Conservation (phyloP, 2,888 invertebrate genomes). For the Dryobota labecula region DNA sequence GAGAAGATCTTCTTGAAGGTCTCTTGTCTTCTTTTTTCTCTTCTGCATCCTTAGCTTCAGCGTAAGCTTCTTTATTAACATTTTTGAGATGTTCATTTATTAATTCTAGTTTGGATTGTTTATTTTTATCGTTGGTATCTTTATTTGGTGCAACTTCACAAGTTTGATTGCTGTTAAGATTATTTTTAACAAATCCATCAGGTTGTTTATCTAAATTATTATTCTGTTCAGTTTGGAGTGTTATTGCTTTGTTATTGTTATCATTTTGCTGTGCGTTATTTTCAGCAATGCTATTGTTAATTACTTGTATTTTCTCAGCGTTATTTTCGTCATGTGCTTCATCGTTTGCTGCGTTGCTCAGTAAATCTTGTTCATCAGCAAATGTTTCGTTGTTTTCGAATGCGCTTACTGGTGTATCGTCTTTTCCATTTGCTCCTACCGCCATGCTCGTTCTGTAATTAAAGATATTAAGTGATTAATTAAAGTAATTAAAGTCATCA, state of each 20-base stretch:
- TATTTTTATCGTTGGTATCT: slow-evolving; percentile 38
- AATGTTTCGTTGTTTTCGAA: slow-evolving; percentile 30
- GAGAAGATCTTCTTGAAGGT: slow-evolving; percentile 67
- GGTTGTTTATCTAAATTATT: slow-evolving; percentile 19
- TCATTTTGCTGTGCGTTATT: slow-evolving; percentile 19
- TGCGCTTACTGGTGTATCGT: slow-evolving; percentile 23
- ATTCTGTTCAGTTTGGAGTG: slow-evolving; percentile 21
- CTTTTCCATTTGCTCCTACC: slow-evolving; percentile 38
- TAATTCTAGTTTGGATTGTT: slow-evolving; percentile 41
- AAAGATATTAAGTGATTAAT: slow-evolving; percentile 24
- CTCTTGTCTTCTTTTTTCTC: slow-evolving; percentile 56
- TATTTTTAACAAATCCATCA: slow-evolving; percentile 15
- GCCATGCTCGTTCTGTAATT: slow-evolving; percentile 62
- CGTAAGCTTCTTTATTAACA: slow-evolving; percentile 34
- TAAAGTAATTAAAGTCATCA: slow-evolving; percentile 10
- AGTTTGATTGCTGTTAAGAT: slow-evolving; percentile 7
- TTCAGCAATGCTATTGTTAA: slow-evolving; percentile 24
- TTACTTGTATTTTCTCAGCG: slow-evolving; percentile 15
- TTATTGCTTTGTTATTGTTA: slow-evolving; percentile 15
- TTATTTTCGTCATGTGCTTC: slow-evolving; percentile 11
- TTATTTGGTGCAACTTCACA: slow-evolving; percentile 30
- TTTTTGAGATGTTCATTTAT: slow-evolving; percentile 36
- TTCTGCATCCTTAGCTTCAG: slow-evolving; percentile 52
- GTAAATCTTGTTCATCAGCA: slow-evolving; percentile 38
- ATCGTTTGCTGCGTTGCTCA: slow-evolving; percentile 30